Conservation (phyloP, 1,140 invertebrate species). For the Solenopsis invicta region DNA sequence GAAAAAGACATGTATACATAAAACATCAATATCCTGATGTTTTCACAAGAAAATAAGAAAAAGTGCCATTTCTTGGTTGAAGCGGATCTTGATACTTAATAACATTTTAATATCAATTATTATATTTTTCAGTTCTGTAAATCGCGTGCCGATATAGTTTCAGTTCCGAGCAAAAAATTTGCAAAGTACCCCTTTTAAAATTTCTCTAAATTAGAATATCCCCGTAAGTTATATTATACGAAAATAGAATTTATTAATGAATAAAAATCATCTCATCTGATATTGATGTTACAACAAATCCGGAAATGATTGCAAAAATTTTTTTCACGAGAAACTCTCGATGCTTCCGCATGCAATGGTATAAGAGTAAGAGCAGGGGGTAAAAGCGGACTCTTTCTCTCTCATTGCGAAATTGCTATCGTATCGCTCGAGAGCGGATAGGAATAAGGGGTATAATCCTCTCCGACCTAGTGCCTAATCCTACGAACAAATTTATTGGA, state of each 20-base stretch:
- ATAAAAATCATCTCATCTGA: not conserved
- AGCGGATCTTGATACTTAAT: too few relatives aligned
- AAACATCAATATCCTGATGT: too few relatives aligned
- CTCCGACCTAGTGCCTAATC: slow-evolving; percentile 70
- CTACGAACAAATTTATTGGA: slow-evolving; percentile 74
- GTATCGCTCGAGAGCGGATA: slow-evolving; percentile 50
- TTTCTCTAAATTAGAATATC: too few relatives aligned
- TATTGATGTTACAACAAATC: not conserved
- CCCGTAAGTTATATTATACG: not conserved
- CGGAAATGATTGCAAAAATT: not conserved
- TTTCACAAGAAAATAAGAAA: too few relatives aligned
- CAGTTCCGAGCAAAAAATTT: too few relatives aligned
- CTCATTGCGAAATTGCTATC: slow-evolving; percentile 63
- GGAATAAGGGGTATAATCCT: slow-evolving; percentile 70
- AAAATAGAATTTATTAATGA: slow-evolving; percentile 1
- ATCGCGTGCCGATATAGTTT: too few relatives aligned
- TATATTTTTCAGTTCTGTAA: too few relatives aligned
- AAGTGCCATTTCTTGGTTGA: too few relatives aligned
- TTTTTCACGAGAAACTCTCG: not conserved
- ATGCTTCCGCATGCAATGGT: not conserved
- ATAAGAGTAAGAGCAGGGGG: not conserved
- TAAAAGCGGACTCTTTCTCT: not conserved
- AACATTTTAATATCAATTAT: too few relatives aligned
- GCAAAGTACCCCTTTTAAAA: too few relatives aligned
- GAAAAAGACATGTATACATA: too few relatives aligned